Conservation (phyloP, 2,888 invertebrate genomes). For the Cordilura impudica region DNA sequence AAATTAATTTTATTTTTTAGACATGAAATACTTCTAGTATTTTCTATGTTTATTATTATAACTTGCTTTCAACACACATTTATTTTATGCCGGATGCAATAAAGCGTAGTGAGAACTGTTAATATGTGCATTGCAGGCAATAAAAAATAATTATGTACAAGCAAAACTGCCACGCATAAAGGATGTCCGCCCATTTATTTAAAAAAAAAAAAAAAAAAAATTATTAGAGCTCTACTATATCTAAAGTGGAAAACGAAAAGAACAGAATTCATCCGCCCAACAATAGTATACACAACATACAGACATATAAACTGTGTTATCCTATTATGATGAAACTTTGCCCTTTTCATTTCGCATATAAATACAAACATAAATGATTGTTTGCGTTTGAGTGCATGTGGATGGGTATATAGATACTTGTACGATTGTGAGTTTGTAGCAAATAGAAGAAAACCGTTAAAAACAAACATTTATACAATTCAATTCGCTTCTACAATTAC, state of each 20-base stretch:
- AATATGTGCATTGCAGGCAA: conserved; percentile 60
- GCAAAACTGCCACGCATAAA: conserved; percentile 62
- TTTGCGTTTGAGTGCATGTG: background rate
- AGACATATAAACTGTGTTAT: conserved; percentile 16
- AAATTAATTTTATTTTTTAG: too few relatives aligned
- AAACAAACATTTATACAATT: conserved; percentile 36
- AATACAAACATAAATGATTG: background rate
- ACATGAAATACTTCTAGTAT: too few relatives aligned
- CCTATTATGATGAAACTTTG: conserved; percentile 22
- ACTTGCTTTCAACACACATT: conserved; percentile 36
- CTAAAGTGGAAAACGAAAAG: conserved; percentile 16
- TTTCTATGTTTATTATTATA: too few relatives aligned
- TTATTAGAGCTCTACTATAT: conserved; percentile 6
- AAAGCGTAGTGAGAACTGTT: conserved; percentile 58
- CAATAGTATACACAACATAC: background rate
- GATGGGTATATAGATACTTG: background rate
- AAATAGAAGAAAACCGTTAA: background rate
- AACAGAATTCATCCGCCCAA: background rate
- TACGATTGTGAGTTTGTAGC: background rate
- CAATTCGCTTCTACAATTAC: conserved; percentile 49
- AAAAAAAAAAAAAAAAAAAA: conserved; percentile 13
- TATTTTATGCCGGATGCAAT: conserved; percentile 56
- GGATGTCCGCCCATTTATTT: conserved; percentile 62
- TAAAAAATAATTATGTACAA: conserved; percentile 63
- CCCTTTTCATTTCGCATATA: background rate